These are phyloP conservation scores for Meteorus cinctellus DNA, from an alignment of 2,888 invertebrate genomes.

Conservation along the genomic window DNA sequence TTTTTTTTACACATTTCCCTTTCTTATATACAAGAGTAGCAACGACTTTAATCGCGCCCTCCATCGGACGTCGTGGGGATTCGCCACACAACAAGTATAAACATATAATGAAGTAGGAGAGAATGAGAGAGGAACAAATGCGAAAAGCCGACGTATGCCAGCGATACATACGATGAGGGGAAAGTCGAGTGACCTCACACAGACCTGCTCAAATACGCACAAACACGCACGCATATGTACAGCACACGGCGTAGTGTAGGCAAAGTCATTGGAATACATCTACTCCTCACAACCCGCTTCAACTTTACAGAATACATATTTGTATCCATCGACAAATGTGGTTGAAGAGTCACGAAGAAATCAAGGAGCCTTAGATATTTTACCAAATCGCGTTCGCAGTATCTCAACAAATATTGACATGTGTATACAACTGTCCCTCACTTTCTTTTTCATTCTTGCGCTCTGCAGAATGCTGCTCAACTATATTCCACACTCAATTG, in stretches of 20 bases:
- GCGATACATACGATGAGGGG: background rate
- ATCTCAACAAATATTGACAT: conserved; percentile 32
- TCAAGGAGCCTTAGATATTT: conserved; percentile 20
- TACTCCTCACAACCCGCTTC: too few relatives aligned
- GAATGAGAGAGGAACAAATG: background rate
- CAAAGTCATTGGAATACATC: background rate
- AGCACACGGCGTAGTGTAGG: background rate
- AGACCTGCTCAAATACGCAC: background rate
- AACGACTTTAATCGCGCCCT: conserved; percentile 30
- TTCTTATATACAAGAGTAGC: background rate
- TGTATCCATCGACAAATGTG: conserved; percentile 15
- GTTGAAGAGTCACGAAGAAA: too few relatives aligned
- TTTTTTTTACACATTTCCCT: background rate
- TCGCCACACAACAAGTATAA: conserved; percentile 12
- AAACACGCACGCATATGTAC: background rate
- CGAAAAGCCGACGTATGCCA: conserved; percentile 31
- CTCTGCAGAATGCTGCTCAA: background rate
- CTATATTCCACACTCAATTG: background rate
- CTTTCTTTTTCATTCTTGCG: background rate
- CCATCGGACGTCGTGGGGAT: conserved; percentile 33
- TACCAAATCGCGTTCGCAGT: conserved; percentile 16
- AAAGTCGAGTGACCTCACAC: conserved; percentile 32
- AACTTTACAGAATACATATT: background rate
- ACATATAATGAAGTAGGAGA: conserved; percentile 15
- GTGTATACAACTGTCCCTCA: background rate